Percentiles rank a stretch among this genome's conserved stretches.
Conservation (phyloP, 2,888 invertebrate species). For the Drosophila kuntzei region DNA sequence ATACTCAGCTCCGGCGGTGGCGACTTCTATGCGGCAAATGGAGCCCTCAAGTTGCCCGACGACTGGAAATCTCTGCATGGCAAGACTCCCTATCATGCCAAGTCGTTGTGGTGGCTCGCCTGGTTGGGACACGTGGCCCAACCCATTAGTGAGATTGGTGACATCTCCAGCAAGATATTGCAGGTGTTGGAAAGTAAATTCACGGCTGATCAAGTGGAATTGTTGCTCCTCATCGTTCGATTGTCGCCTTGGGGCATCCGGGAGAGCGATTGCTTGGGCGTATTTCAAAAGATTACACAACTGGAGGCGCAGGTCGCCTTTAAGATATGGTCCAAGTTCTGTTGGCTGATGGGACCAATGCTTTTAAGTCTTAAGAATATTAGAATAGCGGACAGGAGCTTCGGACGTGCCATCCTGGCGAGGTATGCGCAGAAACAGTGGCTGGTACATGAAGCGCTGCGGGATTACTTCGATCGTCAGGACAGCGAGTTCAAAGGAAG, state of each 20-base stretch:
- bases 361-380: slow-evolving; percentile 83
- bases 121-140: slow-evolving; percentile 88
- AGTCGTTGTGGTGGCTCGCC: slow-evolving; percentile 88
- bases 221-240: slow-evolving; percentile 90
- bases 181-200: slow-evolving; percentile 89
- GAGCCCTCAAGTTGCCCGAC: slow-evolving; percentile 82
- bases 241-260: slow-evolving; percentile 92
- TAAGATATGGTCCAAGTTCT: slow-evolving; percentile 85
- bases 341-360: slow-evolving; percentile 86
- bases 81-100: slow-evolving; percentile 84
- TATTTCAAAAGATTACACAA: slow-evolving; percentile 82
- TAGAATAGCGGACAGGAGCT: slow-evolving; percentile 83
- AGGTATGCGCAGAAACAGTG: slow-evolving; percentile 82
- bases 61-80: slow-evolving; percentile 82
- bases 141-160: slow-evolving; percentile 87
- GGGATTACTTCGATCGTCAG: slow-evolving; percentile 82
- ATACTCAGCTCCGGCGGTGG: slow-evolving; percentile 84
- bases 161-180: slow-evolving; percentile 88
- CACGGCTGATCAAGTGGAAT: slow-evolving; percentile 88
- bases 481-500: slow-evolving; percentile 75
- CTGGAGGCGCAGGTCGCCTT: slow-evolving; percentile 82
- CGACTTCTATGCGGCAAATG: slow-evolving; percentile 84
- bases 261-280: slow-evolving; percentile 89
- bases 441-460: slow-evolving; percentile 82
- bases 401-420: slow-evolving; percentile 80